Percentiles rank a stretch among this genome's conserved stretches.
Evolutionary conservation across 1,140 invertebrate species (phyloP).

Genomic region (Zaprionus camerounensis): DNA sequence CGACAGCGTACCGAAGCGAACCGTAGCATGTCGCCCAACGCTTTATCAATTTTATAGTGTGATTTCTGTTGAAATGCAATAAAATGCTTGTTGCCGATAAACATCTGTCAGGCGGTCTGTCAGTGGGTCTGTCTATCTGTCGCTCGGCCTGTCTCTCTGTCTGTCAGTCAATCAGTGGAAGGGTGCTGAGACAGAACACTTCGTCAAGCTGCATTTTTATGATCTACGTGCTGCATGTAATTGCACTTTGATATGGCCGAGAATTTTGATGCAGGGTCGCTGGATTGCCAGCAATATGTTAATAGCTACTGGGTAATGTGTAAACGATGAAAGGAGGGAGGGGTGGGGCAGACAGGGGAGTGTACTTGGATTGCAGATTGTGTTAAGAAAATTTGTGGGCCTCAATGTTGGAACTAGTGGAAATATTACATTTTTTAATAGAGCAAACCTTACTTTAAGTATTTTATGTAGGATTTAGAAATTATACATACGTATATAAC

Average conservation of each 20-base stretch:
- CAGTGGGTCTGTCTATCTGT: slow-evolving; percentile 50
- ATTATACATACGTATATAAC: neutral
- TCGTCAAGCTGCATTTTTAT: slow-evolving; percentile 49
- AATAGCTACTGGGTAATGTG: slow-evolving; percentile 18
- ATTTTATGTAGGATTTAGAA: neutral
- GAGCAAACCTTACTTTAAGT: neutral
- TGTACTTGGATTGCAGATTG: neutral
- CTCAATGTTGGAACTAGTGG: neutral
- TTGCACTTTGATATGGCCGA: slow-evolving; percentile 53
- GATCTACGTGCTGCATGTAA: slow-evolving; percentile 68
- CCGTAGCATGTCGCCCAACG: slow-evolving; percentile 36
- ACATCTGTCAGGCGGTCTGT: slow-evolving; percentile 64
- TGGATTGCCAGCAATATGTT: slow-evolving; percentile 14
- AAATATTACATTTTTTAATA: too few relatives aligned
- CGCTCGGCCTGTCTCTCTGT: slow-evolving; percentile 38
- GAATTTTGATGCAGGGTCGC: slow-evolving; percentile 60
- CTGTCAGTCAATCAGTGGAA: slow-evolving; percentile 43
- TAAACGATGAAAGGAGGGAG: neutral
- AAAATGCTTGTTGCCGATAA: slow-evolving; percentile 70
- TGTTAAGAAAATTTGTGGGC: neutral
- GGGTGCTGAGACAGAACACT: slow-evolving; percentile 17
- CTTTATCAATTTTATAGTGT: slow-evolving; percentile 74
- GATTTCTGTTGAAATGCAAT: slow-evolving; percentile 73
- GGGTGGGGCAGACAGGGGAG: neutral
- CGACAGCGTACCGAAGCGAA: neutral